Conservation (phyloP, 1,140 invertebrate genomes). For the Apis dorsata region DNA sequence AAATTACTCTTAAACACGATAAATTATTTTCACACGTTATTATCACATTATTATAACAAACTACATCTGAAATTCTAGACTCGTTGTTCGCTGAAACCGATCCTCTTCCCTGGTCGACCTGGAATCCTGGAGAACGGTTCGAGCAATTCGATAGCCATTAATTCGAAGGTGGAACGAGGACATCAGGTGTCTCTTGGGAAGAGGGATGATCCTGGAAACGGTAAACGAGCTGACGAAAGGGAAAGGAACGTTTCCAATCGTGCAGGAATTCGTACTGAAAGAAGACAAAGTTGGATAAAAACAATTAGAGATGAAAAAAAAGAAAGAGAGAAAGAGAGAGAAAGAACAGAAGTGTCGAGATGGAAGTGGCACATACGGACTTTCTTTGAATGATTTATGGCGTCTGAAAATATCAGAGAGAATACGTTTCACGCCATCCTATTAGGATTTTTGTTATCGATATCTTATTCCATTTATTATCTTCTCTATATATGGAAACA, state of each 20-base stretch:
- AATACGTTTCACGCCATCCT: background rate
- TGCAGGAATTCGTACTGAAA: background rate
- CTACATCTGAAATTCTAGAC: background rate
- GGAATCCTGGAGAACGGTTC: background rate
- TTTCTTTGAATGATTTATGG: background rate
- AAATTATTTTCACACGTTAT: background rate
- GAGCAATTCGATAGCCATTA: slow-evolving; percentile 1
- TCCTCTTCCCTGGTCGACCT: background rate
- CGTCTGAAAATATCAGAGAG: background rate
- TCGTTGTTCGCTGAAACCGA: too few species aligned
- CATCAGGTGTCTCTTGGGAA: background rate
- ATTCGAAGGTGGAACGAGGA: background rate
- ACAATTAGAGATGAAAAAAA: background rate
- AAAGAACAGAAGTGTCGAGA: background rate
- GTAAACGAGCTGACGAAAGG: background rate
- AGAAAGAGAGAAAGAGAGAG: background rate
- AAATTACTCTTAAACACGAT: background rate
- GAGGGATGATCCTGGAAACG: background rate
- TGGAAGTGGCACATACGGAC: background rate
- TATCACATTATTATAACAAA: background rate
- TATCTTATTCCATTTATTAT: too few species aligned
- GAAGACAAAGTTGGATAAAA: slow-evolving; percentile 2
- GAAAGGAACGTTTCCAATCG: background rate
- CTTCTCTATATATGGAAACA: too few species aligned
- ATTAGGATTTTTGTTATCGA: background rate